Evolutionary conservation across 2,888 invertebrate genomes (phyloP), one percentile per base, ranked within the genome.

Genomic region (Portevinia maculata): DNA sequence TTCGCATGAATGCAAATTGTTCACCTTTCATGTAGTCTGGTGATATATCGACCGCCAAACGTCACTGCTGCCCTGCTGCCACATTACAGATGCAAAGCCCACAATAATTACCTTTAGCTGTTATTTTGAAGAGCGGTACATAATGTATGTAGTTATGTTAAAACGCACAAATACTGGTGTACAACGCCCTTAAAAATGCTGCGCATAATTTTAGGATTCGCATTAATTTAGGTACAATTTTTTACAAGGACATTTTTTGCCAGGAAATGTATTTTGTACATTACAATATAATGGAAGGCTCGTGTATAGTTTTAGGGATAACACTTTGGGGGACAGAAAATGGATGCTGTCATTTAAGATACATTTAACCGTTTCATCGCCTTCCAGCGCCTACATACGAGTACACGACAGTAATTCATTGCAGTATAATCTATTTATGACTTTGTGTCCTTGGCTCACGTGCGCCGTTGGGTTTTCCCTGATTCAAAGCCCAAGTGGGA

Each of bases 1-100:
- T 69, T 34, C 79, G 62, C 75, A 32, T 69, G 62, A 75, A 69
- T 79, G 69, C 75, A 52, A 64, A 74, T 62, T 79, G 75, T 69
- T 62, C 62, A 70, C 44, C 46, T n/a, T n/a, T n/a, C 67, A 55
- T 64, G n/a, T 79, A 55, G 71, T 50, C 64, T 64, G 52, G 48
- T 28, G 55, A 41, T 59, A 13, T 59, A 59, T 74, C 74, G 67
- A 75, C 37, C 62, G 13, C 11, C 64, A 37, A 74, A 34, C 24
- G 5, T n/a, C n/a, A n/a, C n/a, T n/a, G n/a, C n/a, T n/a, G n/a
- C n/a, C n/a, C n/a, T n/a, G n/a, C 24, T 2, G 2, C 34, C 41
- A 9, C 9, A 19, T 28, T 9, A 37, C 28, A 9, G 28, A 21
- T 7, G 15, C 34, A 15, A 21, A 1, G n/a, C 39, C n/a, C 37